Evolutionary conservation across 2,888 invertebrate genomes (phyloP).

Genomic region (Pomacea canaliculata): DNA sequence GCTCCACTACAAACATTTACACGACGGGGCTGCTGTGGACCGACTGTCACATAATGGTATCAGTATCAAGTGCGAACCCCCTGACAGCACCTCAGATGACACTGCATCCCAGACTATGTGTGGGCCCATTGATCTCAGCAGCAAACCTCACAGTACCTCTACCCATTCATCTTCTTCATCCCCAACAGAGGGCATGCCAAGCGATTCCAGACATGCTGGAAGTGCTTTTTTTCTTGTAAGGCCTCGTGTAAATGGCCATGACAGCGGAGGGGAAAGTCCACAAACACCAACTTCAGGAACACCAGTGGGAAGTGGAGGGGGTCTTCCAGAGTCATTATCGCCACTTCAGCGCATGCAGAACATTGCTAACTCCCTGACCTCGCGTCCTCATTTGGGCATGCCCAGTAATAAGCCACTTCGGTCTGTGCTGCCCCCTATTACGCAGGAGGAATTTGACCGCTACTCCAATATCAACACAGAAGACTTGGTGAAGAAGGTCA

Average conservation of each 20-base stretch:
- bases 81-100: slow-evolving; percentile 55
- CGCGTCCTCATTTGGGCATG: slow-evolving; percentile 75
- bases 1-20: slow-evolving; percentile 22
- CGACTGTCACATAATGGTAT: slow-evolving; percentile 28
- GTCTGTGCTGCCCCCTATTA: slow-evolving; percentile 96
- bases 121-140: slow-evolving; percentile 62
- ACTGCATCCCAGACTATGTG: slow-evolving; percentile 42
- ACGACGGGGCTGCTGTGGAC: neutral
- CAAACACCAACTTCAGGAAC: slow-evolving; percentile 67
- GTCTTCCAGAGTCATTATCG: slow-evolving; percentile 80
- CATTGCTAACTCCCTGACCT: slow-evolving; percentile 94
- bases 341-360: slow-evolving; percentile 98
- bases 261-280: slow-evolving; percentile 37
- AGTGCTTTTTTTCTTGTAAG: slow-evolving; percentile 86
- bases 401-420: slow-evolving; percentile 81
- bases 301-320: neutral
- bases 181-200: slow-evolving; percentile 21
- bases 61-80: slow-evolving; percentile 53
- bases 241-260: slow-evolving; percentile 72
- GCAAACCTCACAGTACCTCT: slow-evolving; percentile 54
- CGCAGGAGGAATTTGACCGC: slow-evolving; percentile 98
- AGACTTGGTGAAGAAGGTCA: slow-evolving; percentile 90
- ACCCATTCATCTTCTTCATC: slow-evolving; percentile 42
- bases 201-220: slow-evolving; percentile 62
- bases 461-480: slow-evolving; percentile 98